Percentiles rank a stretch among this genome's conserved stretches.
Conservation (phyloP, 2,888 invertebrate genomes). For the Liopterus haemorrhoidalis region DNA sequence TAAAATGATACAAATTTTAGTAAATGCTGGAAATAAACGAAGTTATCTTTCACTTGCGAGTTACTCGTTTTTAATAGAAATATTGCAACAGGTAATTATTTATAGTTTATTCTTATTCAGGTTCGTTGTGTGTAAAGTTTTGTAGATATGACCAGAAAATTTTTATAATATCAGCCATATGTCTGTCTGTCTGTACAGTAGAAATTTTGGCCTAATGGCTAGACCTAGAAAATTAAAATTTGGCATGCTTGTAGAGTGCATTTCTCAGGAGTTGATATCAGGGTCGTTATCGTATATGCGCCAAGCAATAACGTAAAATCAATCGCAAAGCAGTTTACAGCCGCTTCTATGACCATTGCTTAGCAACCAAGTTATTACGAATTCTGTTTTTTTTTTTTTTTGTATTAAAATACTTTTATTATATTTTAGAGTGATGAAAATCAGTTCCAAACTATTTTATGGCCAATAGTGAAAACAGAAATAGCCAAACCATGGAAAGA, state of each 20-base stretch:
- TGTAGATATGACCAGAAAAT: neutral
- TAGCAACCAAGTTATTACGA: no score
- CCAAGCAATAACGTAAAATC: no score
- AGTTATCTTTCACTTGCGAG: conserved; percentile 57
- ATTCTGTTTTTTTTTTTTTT: no score
- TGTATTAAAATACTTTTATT: conserved; percentile 12
- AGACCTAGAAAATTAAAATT: no score
- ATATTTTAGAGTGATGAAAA: conserved; percentile 48
- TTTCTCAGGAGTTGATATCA: no score
- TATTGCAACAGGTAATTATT: conserved; percentile 50
- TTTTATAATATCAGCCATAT: neutral
- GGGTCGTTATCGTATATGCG: no score
- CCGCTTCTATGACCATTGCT: no score
- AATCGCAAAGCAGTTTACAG: no score
- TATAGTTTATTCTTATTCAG: neutral
- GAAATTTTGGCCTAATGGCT: no score
- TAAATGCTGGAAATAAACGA: conserved; percentile 55
- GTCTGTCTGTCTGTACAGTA: neutral
- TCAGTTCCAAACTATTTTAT: conserved; percentile 52
- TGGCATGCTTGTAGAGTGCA: no score
- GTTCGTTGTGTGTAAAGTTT: neutral
- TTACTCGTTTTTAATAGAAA: conserved; percentile 56
- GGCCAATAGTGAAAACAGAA: conserved; percentile 56
- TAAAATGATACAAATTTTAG: conserved; percentile 45
- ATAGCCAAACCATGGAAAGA: conserved; percentile 58